These are phyloP conservation scores for Caenorhabditis sp. DNA, from an alignment of 2,888 invertebrate species.

Conservation along the genomic window DNA sequence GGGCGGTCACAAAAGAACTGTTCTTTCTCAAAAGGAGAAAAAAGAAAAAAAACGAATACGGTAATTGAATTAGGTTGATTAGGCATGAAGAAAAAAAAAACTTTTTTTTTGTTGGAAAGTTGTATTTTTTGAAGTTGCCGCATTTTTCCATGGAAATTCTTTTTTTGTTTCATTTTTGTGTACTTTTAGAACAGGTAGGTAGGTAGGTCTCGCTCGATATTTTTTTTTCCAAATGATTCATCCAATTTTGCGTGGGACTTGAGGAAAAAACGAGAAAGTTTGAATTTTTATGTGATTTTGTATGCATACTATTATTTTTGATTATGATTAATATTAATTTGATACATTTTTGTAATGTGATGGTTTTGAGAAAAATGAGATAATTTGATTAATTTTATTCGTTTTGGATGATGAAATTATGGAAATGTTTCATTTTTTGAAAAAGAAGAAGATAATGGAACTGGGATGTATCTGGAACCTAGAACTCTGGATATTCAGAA, in stretches of 20 bases:
- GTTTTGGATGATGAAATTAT: too few relatives aligned
- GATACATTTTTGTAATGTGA: too few relatives aligned
- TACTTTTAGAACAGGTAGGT: neutral
- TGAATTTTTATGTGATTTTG: too few relatives aligned
- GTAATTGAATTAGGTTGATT: neutral
- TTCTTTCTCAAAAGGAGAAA: neutral
- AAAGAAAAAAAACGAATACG: neutral
- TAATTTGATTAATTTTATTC: too few relatives aligned
- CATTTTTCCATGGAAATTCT: neutral
- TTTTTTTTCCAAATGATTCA: neutral
- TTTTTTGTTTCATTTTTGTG: neutral
- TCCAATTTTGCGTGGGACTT: neutral
- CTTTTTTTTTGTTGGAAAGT: too few relatives aligned
- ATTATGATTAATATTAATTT: too few relatives aligned
- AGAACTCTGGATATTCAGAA: too few relatives aligned
- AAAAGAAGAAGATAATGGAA: too few relatives aligned
- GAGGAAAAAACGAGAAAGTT: neutral
- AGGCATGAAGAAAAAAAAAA: neutral
- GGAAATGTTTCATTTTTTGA: too few relatives aligned
- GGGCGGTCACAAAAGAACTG: conserved; percentile 13
- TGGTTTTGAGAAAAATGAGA: too few relatives aligned
- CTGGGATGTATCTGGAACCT: too few relatives aligned
- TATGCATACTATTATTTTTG: too few relatives aligned
- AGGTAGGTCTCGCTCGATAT: neutral
- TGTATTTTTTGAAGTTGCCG: neutral